Base-by-base conservation (phyloP, 2,888 invertebrate genomes). In the Melanargia galathea region DNA sequence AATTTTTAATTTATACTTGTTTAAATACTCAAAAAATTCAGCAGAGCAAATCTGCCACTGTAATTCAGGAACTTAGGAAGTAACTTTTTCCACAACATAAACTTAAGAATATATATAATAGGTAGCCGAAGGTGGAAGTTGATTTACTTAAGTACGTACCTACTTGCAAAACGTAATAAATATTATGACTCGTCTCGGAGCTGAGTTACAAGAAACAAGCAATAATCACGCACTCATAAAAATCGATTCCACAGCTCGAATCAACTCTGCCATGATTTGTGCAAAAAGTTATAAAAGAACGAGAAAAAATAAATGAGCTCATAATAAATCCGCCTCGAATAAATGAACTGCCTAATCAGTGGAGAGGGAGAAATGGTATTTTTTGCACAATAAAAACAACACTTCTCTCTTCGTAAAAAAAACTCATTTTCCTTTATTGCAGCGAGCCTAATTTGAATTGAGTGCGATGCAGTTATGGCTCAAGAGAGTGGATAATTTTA, bases 351-450 rank as follows among this genome's bases (percentile, higher is more conserved):
- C 70, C 70, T 74, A 90, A 90, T 90, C 88, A 89, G 83, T 71
- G 77, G 73, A 70, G 75, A 80, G 77, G 77, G 77, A 76, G 73
- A 78, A 78, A 62, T 48, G 57, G 62, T 79, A 81, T 78, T 80
- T 52, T 80, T 81, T 79, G 74, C 76, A 80, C 82, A 87, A 90
- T 90, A 90, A 91, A 90, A 89, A 86, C 86, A 88, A 86, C 84
- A 83, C 83, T 86, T 85, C 77, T 80, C 82, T 75, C 80, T 83
- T 83, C 84, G 84, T 89, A 87, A 89, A 90, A 86, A 86, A 90
- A 85, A 75, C 90, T 89, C 89, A 90, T 90, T 90, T 87, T 81
- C 84, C 82, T 90, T 91, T 90, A 90, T 90, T 87, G 88, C 89
- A 84, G 75, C 77, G 75, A 72, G 80, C 78, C 88, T 91, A 91